These are phyloP conservation scores for Eurypyga helias DNA, from an alignment of 2,113 vertebrate species.

Conservation along the genomic window DNA sequence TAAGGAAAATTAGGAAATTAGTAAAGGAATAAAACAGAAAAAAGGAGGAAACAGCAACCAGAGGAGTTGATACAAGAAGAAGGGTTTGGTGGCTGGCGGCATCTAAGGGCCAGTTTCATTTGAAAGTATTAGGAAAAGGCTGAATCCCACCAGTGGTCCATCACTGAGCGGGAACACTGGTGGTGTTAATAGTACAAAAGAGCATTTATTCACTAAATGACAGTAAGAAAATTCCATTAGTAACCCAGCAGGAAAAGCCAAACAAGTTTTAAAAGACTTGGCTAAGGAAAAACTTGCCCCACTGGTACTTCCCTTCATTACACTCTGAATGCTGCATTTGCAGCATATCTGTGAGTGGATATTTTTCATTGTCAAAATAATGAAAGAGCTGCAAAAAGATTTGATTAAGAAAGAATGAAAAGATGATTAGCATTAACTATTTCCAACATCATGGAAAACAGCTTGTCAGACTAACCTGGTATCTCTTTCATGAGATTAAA, in stretches of 20 bases:
- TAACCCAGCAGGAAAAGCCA: not conserved
- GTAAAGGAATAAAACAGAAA: not conserved
- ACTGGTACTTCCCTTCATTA: not conserved
- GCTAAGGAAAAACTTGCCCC: not conserved
- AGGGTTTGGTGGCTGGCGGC: not conserved
- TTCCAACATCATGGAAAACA: not conserved
- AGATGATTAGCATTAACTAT: not conserved
- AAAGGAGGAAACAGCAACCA: not conserved
- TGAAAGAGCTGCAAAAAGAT: not conserved
- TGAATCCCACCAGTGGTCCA: not conserved
- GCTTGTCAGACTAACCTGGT: not conserved
- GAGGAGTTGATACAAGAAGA: not conserved
- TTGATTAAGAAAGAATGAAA: not conserved
- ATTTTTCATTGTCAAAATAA: not conserved
- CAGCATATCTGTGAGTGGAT: not conserved
- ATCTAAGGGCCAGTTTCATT: not conserved
- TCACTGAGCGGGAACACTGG: not conserved
- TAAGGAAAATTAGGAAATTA: not conserved
- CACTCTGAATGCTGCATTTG: not conserved
- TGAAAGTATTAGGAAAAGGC: not conserved
- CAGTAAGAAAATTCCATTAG: not conserved
- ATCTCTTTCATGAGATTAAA: not conserved
- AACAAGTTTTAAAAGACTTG: not conserved
- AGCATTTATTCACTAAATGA: not conserved
- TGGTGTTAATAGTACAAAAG: not conserved